A percentile compares a stretch with the other conserved stretches of the same genome.
Conservation (phyloP, 2,797 vertebrate genomes). For the Epinephelus awoara region DNA sequence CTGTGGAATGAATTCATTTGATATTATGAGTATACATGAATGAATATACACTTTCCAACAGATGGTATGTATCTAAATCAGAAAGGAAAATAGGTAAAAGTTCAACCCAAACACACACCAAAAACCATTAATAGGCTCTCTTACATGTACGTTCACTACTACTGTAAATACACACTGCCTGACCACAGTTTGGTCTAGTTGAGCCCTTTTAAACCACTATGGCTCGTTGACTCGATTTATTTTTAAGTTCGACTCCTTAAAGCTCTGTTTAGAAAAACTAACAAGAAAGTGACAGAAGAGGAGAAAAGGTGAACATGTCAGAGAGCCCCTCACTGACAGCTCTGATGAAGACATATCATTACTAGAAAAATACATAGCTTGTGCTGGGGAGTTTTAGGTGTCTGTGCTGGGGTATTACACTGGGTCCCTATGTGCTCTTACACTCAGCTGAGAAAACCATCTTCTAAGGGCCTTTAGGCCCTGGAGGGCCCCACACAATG, state of each 20-base stretch:
- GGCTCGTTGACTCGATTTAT: slow-evolving; percentile 40
- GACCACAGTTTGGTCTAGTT: slow-evolving; percentile 66
- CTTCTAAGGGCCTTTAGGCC: slow-evolving; percentile 38
- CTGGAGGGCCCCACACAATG: slow-evolving; percentile 71
- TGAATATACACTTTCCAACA: not conserved
- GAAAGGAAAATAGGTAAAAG: slow-evolving; percentile 20
- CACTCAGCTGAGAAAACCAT: slow-evolving; percentile 70
- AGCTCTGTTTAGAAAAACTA: slow-evolving; percentile 29
- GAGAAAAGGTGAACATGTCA: slow-evolving; percentile 1
- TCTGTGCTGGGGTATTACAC: slow-evolving; percentile 47
- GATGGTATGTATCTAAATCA: slow-evolving; percentile 1
- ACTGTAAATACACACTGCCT: slow-evolving; percentile 59
- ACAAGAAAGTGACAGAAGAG: slow-evolving; percentile 27
- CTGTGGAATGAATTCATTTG: not conserved
- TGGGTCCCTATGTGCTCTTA: slow-evolving; percentile 44
- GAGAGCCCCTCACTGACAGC: slow-evolving; percentile 11
- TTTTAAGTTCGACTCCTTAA: slow-evolving; percentile 37
- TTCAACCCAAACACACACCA: slow-evolving; percentile 22
- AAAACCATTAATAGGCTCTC: slow-evolving; percentile 44
- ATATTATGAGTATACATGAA: not conserved
- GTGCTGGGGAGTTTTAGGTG: slow-evolving; percentile 33
- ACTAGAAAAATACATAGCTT: slow-evolving; percentile 59
- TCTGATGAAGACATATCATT: slow-evolving; percentile 54
- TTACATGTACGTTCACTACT: slow-evolving; percentile 38
- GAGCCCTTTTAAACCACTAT: slow-evolving; percentile 49